Base-by-base conservation (phyloP, 1,140 invertebrate species). In the Drosophila ohnishii region DNA sequence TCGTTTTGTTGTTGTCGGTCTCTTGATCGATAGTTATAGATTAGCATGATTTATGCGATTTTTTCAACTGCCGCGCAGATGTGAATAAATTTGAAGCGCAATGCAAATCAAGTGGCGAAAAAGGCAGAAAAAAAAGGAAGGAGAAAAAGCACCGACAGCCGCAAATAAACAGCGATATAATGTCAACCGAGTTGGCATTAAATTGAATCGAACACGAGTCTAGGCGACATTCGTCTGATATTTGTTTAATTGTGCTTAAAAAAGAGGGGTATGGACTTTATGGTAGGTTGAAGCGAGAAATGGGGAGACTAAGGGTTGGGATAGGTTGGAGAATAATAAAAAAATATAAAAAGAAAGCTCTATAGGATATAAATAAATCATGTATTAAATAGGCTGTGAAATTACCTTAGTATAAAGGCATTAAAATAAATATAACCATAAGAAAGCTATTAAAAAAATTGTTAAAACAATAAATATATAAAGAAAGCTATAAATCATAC, bases 1-100 rank as follows among this genome's bases (percentile, higher is more conserved):
- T 63, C 61, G 53, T 40, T 44, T 44, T 66, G 40, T 59, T 34
- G 40, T 25, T 75, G 56, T 71, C 71, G 62, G 47, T 64, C 57
- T 76, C 60, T 75, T 83, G 80, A 83, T 84, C 80, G 80, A 83
- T 83, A 83, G 80, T 83, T 83, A 83, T 84, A 83, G 80, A 83
- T 83, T 84, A 84, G 75, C 80, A 66, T 83, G 80, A 83, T 83
- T 83, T 83, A 83, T 83, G 80, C 81, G 69, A 45, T 37, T 70
- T 70, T 56, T 34, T 59, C 61, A 57, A 60, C 77, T 30, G 65
- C 45, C 51, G 42, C 62, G 22, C 55, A 63, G 78, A 80, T 80
- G 77, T 80, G 78, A 80, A 80, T 76, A 80, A 40, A 64, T 80
- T 78, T 78, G 45, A 64, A 64, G 75, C 79, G 69, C 56, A 83